Base-by-base conservation (phyloP, 1,140 invertebrate genomes). In the Capitella teleta region DNA sequence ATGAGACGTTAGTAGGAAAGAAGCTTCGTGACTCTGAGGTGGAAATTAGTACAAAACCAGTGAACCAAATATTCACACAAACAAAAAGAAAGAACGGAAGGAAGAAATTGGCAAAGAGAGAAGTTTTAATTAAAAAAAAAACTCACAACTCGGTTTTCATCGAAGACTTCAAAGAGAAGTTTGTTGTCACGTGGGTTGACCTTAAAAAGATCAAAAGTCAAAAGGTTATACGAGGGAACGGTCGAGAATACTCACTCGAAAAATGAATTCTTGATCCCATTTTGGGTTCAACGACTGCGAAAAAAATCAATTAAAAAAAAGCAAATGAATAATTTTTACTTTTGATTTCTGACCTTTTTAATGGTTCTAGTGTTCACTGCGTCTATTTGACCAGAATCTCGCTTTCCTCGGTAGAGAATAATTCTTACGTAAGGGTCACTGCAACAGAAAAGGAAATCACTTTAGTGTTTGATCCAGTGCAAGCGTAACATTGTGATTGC, bases 211-310 rank as follows among this genome's bases (percentile, higher is more conserved):
- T n/a, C 14, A n/a, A 40, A 14, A 40, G 4, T 40, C 38, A 40
- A 18, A 40, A 40, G 19, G 16, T 34, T 34, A 16, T 16, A 12
- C 32, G 10, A 40, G 38, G 38, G 8, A 4, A 40, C 19, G 25
- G 2, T 37, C 2, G 2, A 18, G 25, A 18, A 10, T 19, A 79
- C 80, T 82, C 77, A 92, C 89, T 75, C 86, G 79, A 73, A 95
- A 92, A 68, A 92, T 76, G 74, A 94, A 95, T 76, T 95, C 90
- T 77, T 96, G 89, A 73, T 92, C 85, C 93, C 93, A 97, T 70
- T 82, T 77, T 63, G 91, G 92, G 80, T 95, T 95, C 53, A 97
- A 75, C 55, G 89, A 93, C 84, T 89, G 75, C 48, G 79, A 80
- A 72, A 16, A 43, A 43, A 5, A 43, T 2, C n/a, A 16, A 28